These are phyloP conservation scores for Catostomus latipinnis DNA, from an alignment of 2,797 vertebrate species.

Conservation along the genomic window DNA sequence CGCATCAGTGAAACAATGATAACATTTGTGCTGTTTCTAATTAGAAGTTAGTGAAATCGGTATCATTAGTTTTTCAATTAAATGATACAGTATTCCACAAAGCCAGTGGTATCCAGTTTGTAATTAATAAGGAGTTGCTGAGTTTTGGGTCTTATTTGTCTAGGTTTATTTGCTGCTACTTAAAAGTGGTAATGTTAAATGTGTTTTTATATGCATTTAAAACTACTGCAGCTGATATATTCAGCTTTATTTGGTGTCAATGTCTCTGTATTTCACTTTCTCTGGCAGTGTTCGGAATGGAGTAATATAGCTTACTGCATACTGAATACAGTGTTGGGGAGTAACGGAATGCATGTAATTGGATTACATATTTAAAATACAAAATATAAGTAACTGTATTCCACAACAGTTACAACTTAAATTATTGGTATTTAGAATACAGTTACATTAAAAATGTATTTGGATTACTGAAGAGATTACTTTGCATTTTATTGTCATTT, in stretches of 20 bases:
- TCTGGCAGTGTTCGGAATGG: constrained; percentile 2
- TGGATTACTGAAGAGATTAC: no score
- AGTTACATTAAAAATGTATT: no score
- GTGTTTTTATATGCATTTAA: neutral
- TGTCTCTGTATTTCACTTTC: constrained; percentile 7
- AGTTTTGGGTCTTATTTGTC: neutral
- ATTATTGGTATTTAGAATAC: no score
- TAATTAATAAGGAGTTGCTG: constrained; percentile 75
- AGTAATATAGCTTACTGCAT: neutral
- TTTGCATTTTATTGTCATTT: no score
- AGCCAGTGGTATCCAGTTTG: constrained; percentile 77
- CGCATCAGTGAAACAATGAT: constrained; percentile 73
- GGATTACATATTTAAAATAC: no score
- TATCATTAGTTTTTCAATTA: constrained; percentile 84
- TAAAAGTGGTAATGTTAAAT: neutral
- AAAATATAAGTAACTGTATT: no score
- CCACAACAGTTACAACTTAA: no score
- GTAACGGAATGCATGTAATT: no score
- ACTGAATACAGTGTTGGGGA: no score
- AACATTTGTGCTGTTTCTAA: constrained; percentile 83
- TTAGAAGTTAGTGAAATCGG: constrained; percentile 81
- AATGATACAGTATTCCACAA: constrained; percentile 80
- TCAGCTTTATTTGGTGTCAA: neutral
- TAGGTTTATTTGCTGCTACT: neutral
- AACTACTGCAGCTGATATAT: neutral